These are phyloP conservation scores for Rambutsinella grinnellia DNA, from an alignment of 2,888 invertebrate species.

Conservation along the genomic window DNA sequence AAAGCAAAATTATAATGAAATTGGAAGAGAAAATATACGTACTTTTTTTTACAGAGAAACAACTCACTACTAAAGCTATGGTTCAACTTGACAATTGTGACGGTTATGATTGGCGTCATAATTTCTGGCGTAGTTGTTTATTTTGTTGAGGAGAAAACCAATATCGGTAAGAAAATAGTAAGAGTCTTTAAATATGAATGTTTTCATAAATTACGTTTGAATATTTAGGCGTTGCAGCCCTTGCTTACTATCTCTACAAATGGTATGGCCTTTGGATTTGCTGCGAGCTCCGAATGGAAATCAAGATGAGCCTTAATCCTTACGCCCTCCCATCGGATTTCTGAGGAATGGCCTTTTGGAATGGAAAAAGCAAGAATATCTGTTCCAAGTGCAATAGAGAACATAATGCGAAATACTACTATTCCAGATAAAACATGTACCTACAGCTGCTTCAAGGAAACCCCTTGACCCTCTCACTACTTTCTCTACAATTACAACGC, in stretches of 20 bases:
- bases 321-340: constrained; percentile 60
- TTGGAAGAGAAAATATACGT: neutral
- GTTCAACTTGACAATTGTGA: constrained; percentile 55
- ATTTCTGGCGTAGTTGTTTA: constrained; percentile 38
- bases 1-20: neutral
- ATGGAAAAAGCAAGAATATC: constrained; percentile 43
- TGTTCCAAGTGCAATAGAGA: constrained; percentile 54
- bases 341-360: constrained; percentile 53
- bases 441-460: neutral
- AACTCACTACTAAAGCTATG: constrained; percentile 47
- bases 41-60: constrained; percentile 27
- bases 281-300: constrained; percentile 57
- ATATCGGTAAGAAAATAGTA: constrained; percentile 18
- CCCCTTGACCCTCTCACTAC: too few species aligned
- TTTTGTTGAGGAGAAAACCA: constrained; percentile 33
- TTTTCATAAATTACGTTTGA: too few species aligned
- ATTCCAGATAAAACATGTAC: constrained; percentile 25
- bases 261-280: constrained; percentile 62
- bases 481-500: neutral
- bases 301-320: constrained; percentile 53
- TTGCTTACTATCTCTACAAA: constrained; percentile 58
- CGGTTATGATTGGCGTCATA: constrained; percentile 48
- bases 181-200: too few species aligned
- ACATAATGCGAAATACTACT: constrained; percentile 41
- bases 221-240: constrained; percentile 26